Evolutionary conservation across 2,888 invertebrate genomes (phyloP).

Genomic region (Drosophila infuscata): DNA sequence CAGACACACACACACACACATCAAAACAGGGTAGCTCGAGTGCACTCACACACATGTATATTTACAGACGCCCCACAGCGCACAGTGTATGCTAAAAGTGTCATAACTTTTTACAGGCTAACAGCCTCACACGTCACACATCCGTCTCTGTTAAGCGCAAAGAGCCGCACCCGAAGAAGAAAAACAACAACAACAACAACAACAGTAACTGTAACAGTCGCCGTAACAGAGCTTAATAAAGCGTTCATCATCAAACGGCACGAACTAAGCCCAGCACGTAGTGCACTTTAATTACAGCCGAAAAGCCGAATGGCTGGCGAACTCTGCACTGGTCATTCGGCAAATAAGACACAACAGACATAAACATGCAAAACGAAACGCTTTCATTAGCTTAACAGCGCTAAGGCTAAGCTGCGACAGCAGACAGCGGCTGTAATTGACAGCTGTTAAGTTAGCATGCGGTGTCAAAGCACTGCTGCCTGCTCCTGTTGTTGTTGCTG

Average conservation of each 20-base stretch:
- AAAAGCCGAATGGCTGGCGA: conserved; percentile 28
- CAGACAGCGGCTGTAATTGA: conserved; percentile 66
- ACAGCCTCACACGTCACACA: conserved; percentile 59
- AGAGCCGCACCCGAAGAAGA: conserved; percentile 21
- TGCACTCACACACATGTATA: conserved; percentile 8
- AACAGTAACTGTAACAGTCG: conserved; percentile 20
- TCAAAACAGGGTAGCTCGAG: conserved; percentile 38
- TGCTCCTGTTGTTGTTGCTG: conserved; percentile 10
- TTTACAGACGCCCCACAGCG: conserved; percentile 16
- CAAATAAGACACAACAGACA: conserved; percentile 1
- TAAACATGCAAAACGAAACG: conserved; percentile 10
- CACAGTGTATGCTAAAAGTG: conserved; percentile 74
- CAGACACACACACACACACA: conserved; percentile 4
- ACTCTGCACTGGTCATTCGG: conserved; percentile 35
- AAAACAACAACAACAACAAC: conserved; percentile 7
- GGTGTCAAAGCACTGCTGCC: conserved; percentile 42
- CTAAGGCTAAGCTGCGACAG: conserved; percentile 29
- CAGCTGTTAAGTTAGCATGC: conserved; percentile 75
- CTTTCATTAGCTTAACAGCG: conserved; percentile 59
- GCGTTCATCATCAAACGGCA: conserved; percentile 49
- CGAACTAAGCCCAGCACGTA: conserved; percentile 61
- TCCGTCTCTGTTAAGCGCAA: conserved; percentile 47
- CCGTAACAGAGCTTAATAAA: conserved; percentile 56
- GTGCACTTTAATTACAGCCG: conserved; percentile 72
- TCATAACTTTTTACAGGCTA: conserved; percentile 71